These are phyloP conservation scores for Coregonus ussuriensis DNA, from an alignment of 2,797 vertebrate species.

Conservation along the genomic window DNA sequence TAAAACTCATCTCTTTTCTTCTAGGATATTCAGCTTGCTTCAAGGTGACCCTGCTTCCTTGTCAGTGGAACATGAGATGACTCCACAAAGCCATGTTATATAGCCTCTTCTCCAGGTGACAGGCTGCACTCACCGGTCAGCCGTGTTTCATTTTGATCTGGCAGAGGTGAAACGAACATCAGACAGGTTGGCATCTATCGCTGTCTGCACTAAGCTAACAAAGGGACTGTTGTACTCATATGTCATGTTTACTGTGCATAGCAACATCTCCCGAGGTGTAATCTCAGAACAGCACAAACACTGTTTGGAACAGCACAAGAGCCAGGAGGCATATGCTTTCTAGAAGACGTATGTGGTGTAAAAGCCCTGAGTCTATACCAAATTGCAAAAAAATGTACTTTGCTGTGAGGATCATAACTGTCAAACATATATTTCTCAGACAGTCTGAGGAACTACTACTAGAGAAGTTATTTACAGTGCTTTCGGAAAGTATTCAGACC, in stretches of 20 bases:
- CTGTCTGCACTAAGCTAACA: conserved; percentile 49
- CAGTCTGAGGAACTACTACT: too few species aligned
- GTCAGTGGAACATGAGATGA: background rate
- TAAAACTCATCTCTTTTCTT: background rate
- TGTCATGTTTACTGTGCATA: conserved; percentile 40
- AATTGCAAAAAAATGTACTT: background rate
- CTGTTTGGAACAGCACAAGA: background rate
- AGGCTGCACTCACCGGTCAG: conserved; percentile 1
- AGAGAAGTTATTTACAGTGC: too few species aligned
- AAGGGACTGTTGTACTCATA: conserved; percentile 48
- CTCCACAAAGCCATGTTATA: background rate
- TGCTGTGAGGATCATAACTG: background rate
- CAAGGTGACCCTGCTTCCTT: background rate
- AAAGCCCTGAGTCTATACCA: background rate
- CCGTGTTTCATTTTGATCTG: conserved; percentile 23
- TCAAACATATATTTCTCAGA: too few species aligned
- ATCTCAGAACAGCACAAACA: background rate
- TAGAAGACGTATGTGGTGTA: background rate
- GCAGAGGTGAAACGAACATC: conserved; percentile 47
- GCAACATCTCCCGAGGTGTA: background rate
- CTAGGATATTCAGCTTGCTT: background rate
- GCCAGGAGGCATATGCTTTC: background rate
- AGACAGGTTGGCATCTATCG: conserved; percentile 46
- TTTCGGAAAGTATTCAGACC: too few species aligned
- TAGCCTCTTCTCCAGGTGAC: background rate